A percentile compares a stretch with the other conserved stretches of the same genome.
phyloP scores from a whole-genome alignment of 2,113 vertebrate genomes.

The Montifringilla adamsi region DNA sequence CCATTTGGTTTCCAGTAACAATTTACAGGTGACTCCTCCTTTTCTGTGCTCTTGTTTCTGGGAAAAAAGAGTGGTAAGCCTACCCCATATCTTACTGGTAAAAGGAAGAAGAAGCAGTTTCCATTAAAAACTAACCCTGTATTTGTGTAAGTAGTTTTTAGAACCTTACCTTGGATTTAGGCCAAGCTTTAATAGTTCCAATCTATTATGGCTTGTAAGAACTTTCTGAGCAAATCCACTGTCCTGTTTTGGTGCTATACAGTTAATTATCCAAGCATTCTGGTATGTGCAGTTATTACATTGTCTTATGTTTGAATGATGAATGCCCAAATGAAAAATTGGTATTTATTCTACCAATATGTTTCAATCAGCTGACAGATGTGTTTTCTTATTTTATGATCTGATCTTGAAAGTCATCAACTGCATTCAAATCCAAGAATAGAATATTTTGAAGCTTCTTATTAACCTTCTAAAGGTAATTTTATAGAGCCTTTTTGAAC shows the following conservation, averaged over 20 bases:
- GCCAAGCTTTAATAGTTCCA: slow-evolving; percentile 28
- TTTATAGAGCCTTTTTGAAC: neutral
- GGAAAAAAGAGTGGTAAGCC: neutral
- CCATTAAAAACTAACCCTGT: neutral
- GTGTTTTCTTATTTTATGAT: neutral
- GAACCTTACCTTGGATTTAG: slow-evolving; percentile 17
- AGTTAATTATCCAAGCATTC: neutral
- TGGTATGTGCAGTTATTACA: neutral
- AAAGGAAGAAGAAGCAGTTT: neutral
- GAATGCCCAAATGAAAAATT: neutral
- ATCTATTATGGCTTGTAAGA: slow-evolving; percentile 1
- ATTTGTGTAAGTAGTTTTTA: slow-evolving; percentile 20
- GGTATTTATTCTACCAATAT: neutral
- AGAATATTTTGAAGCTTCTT: neutral
- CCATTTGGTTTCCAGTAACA: slow-evolving; percentile 13
- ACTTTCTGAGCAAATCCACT: slow-evolving; percentile 1
- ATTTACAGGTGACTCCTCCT: neutral
- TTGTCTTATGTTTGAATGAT: neutral
- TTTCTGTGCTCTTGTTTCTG: neutral
- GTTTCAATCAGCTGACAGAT: neutral
- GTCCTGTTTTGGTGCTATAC: neutral
- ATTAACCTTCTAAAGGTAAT: neutral
- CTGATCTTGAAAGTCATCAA: neutral
- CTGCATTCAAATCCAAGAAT: neutral
- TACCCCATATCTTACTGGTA: neutral